Percentiles rank a stretch among this genome's conserved stretches.
These are phyloP conservation scores for Hedychridium roseum DNA, from an alignment of 2,888 invertebrate genomes.

Conservation along the genomic window DNA sequence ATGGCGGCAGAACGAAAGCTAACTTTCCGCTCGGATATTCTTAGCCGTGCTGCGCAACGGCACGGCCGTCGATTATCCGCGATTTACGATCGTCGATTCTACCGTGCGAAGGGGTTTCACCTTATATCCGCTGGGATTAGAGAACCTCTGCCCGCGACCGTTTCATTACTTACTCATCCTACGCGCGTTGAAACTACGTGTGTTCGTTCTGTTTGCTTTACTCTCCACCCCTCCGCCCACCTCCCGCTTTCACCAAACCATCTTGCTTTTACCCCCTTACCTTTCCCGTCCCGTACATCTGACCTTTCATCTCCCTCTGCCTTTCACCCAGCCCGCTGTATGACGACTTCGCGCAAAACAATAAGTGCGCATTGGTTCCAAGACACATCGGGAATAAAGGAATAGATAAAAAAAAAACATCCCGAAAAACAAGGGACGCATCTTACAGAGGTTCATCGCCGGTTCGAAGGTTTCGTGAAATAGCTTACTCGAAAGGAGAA, in stretches of 20 bases:
- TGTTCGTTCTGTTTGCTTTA: constrained; percentile 25
- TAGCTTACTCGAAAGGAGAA: too few species aligned
- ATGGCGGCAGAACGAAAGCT: too few species aligned
- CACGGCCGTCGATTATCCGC: too few species aligned
- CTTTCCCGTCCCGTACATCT: too few species aligned
- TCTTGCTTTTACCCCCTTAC: constrained; percentile 8
- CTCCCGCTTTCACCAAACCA: constrained; percentile 2
- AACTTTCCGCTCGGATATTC: constrained; percentile 5
- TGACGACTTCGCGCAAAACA: background rate
- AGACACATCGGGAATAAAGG: background rate
- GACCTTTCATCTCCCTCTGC: too few species aligned
- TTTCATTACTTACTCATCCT: constrained; percentile 52
- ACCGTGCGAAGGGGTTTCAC: constrained; percentile 34
- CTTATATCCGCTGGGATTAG: constrained; percentile 44
- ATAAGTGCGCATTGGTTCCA: background rate
- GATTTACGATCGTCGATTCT: constrained; percentile 2
- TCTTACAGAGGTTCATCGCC: too few species aligned
- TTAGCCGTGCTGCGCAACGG: background rate
- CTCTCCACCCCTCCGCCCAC: constrained; percentile 1
- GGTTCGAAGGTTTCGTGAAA: too few species aligned
- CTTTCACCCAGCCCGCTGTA: too few species aligned
- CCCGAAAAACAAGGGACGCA: too few species aligned
- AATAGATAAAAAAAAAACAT: too few species aligned
- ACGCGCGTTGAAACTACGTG: constrained; percentile 29
- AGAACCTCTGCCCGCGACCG: constrained; percentile 44